A percentile compares a stretch with the other conserved stretches of the same genome.
Evolutionary conservation across 2,797 vertebrate species (phyloP).

Genomic region (Pseudotriccus pelzelni): DNA sequence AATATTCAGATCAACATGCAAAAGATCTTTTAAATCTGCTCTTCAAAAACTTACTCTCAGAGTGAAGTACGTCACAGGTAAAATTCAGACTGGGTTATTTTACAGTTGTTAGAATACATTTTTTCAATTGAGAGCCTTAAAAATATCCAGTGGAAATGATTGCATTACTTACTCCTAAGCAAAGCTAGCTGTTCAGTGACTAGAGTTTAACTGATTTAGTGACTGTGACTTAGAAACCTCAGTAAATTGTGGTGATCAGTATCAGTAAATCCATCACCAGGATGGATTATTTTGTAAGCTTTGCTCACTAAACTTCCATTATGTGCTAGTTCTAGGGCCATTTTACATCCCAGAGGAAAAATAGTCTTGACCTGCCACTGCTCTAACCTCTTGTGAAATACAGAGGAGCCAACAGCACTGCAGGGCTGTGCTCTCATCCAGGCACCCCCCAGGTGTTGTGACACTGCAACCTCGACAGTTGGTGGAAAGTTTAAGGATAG

Average conservation of each 20-base stretch:
- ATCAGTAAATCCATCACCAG: neutral
- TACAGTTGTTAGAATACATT: neutral
- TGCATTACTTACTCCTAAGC: neutral
- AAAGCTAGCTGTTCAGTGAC: neutral
- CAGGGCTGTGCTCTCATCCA: neutral
- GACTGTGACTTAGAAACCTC: neutral
- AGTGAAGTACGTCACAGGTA: neutral
- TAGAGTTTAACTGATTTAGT: neutral
- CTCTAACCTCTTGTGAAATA: neutral
- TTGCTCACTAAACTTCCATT: conserved; percentile 30
- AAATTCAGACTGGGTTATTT: neutral
- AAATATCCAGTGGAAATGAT: neutral
- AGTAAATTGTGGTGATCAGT: neutral
- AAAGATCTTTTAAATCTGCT: neutral
- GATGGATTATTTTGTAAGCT: neutral
- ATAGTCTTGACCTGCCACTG: neutral
- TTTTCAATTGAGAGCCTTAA: neutral
- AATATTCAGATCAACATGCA: neutral
- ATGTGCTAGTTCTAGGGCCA: neutral
- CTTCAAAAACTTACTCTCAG: neutral
- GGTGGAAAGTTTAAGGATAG: neutral
- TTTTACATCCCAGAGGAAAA: neutral
- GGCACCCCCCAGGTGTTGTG: neutral
- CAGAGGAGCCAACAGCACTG: neutral
- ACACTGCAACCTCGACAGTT: neutral